A percentile compares a stretch with the other conserved stretches of the same genome.
phyloP scores from a whole-genome alignment of 2,888 invertebrate genomes.

The Caenorhabditis panamensis region DNA sequence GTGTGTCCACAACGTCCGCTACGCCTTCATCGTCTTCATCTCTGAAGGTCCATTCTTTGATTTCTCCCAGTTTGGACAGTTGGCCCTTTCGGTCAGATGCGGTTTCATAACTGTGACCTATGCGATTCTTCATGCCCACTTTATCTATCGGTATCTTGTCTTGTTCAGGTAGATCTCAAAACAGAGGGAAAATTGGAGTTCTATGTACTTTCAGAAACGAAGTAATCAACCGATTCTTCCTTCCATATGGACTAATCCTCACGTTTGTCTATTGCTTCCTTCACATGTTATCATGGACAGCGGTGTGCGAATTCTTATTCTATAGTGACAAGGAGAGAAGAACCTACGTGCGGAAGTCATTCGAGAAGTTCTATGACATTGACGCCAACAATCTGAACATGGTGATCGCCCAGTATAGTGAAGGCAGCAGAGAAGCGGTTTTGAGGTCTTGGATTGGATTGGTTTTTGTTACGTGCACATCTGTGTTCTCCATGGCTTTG shows the following conservation, averaged over 20 bases:
- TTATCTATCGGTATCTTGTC: not conserved
- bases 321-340: not conserved
- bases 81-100: not conserved
- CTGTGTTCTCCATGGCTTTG: not conserved
- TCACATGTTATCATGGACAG: not conserved
- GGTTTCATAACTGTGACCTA: constrained; percentile 8
- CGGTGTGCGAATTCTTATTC: not conserved
- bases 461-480: not conserved
- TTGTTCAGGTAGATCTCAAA: not conserved
- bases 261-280: not conserved
- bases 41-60: constrained; percentile 23
- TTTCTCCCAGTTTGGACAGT: not conserved
- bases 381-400: not conserved
- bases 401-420: not conserved
- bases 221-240: not conserved
- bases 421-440: not conserved
- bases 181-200: not conserved
- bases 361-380: not conserved
- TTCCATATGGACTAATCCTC: not conserved
- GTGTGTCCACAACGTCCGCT: constrained; percentile 19
- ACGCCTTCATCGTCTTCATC: constrained; percentile 14
- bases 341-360: not conserved
- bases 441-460: not conserved
- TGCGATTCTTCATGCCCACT: constrained; percentile 4
- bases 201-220: not conserved